Base-by-base conservation (phyloP, 2,113 vertebrate genomes). In the Solenodon paradoxus region DNA sequence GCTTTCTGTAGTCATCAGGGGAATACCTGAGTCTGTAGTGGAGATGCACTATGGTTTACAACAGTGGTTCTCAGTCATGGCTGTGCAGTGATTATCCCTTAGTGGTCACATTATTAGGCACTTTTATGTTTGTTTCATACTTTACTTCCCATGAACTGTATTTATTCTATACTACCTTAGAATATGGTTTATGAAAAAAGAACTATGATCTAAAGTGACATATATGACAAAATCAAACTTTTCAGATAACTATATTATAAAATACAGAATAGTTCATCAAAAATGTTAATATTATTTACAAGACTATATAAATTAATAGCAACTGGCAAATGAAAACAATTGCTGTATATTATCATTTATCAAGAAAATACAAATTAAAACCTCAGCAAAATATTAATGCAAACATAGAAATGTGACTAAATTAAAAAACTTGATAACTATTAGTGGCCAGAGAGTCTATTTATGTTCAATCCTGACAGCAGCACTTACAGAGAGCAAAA, bases 341-440 rank as follows among this genome's bases (percentile, higher is more conserved):
- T 96, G 13, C 11, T 32, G 15, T n/a, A 66, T 49, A 28, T 88
- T 11, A 59, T 55, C 42, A 68, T 45, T 78, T 83, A 72, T 66
- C 8, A 90, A 90, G 51, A 96, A n/a, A 83, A 84, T 64, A 28
- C 17, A 78, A 78, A 86, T 78, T 42, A 95, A 93, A 68, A 24
- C 10, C 9, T 26, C 16, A 79, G 15, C 38, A 26, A 92, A 81
- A 74, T 66, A 38, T 26, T 4, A 78, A 19, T 89, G 71, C 16
- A 35, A 9, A 64, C 26, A 71, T 20, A 24, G 75, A 22, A 90
- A 24, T 6, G 51, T 80, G n/a, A 84, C 19, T 55, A 47, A 75
- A 75, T 91, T 68, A 64, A 74, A 93, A 84, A 40, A 47, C 22
- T 4, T 71, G 61, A 61, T 19, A 45, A 51, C 24, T 66, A 78